Conservation (phyloP, 2,797 vertebrate species). For the Syndactyla subalaris region DNA sequence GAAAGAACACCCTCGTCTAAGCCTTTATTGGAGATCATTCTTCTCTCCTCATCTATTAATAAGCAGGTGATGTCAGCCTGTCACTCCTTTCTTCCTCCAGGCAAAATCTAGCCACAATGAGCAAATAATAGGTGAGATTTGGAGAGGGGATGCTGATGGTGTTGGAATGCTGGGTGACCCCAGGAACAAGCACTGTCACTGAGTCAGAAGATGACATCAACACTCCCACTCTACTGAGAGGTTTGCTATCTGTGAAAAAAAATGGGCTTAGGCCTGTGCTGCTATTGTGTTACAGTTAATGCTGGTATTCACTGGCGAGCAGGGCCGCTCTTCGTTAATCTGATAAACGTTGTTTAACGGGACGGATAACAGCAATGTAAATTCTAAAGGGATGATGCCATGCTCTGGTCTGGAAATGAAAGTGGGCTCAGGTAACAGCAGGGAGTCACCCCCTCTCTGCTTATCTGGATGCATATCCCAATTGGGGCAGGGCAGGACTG, state of each 20-base stretch:
- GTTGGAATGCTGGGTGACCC: conserved; percentile 68
- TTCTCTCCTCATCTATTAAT: conserved; percentile 24
- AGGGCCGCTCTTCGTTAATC: conserved; percentile 78
- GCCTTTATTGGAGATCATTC: conserved; percentile 16
- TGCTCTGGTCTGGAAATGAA: background rate
- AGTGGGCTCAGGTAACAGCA: background rate
- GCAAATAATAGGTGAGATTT: conserved; percentile 41
- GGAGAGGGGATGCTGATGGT: conserved; percentile 51
- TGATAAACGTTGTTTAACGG: conserved; percentile 74
- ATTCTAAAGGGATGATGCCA: conserved; percentile 50
- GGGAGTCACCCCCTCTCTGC: background rate
- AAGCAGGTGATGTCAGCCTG: conserved; percentile 51
- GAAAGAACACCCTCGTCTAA: background rate
- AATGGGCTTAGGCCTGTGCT: conserved; percentile 67
- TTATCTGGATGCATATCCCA: background rate
- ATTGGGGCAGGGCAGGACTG: background rate
- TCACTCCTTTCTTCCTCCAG: conserved; percentile 25
- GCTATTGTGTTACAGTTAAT: conserved; percentile 81
- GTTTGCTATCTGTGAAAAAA: conserved; percentile 57
- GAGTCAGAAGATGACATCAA: conserved; percentile 83
- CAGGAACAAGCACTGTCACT: conserved; percentile 71
- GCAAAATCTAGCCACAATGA: conserved; percentile 46
- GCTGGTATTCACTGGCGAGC: conserved; percentile 78
- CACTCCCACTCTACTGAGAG: conserved; percentile 73
- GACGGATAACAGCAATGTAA: conserved; percentile 4